Conservation (phyloP, 2,113 vertebrate species). For the Puntigrus tetrazona region DNA sequence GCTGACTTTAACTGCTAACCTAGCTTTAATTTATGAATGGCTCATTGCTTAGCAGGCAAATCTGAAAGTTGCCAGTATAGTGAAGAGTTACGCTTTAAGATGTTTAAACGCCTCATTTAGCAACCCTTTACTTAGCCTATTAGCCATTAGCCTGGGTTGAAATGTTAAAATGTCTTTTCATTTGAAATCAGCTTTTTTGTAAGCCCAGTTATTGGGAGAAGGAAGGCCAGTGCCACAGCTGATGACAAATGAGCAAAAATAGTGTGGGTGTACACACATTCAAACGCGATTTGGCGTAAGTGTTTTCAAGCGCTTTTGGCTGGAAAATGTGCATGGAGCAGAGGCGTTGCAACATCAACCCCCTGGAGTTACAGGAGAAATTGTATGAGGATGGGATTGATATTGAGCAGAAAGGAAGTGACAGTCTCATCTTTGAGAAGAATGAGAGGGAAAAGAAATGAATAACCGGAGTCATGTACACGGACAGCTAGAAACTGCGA, state of each 20-base stretch:
- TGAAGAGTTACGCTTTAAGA: not conserved
- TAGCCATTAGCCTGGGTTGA: not conserved
- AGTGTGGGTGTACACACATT: conserved; percentile 58
- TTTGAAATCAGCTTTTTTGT: not conserved
- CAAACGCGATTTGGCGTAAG: conserved; percentile 70
- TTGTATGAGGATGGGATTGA: conserved; percentile 71
- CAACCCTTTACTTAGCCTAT: not conserved
- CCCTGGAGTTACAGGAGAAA: conserved; percentile 68
- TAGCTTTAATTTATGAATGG: not conserved
- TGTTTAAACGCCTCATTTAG: not conserved
- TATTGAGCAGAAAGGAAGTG: conserved; percentile 72
- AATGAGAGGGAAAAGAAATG: conserved; percentile 58
- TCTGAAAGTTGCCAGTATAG: not conserved
- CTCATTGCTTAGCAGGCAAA: not conserved
- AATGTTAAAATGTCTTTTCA: not conserved
- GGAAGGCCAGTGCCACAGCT: not conserved
- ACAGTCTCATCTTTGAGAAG: conserved; percentile 77
- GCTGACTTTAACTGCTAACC: not conserved
- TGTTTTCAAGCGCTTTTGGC: conserved; percentile 72
- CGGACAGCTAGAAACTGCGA: conserved; percentile 20
- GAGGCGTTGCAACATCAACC: conserved; percentile 71
- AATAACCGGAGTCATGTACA: conserved; percentile 35
- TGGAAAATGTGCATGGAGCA: conserved; percentile 77
- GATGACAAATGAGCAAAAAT: conserved; percentile 1
- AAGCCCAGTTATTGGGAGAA: not conserved